These are phyloP conservation scores for Setophaga petechia DNA, from an alignment of 2,113 vertebrate species.

Conservation along the genomic window DNA sequence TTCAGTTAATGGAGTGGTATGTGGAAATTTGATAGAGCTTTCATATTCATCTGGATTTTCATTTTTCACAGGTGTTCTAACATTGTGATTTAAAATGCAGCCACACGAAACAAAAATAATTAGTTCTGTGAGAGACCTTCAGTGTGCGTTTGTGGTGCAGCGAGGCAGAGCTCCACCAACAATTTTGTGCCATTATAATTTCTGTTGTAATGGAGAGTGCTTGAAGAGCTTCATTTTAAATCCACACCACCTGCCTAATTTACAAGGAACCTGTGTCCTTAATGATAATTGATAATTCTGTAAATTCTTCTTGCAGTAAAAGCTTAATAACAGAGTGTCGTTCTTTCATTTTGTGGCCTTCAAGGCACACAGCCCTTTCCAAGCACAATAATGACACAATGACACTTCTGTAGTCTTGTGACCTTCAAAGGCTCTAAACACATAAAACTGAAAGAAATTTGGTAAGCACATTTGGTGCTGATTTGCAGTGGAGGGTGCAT, in stretches of 20 bases:
- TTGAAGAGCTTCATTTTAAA: background rate
- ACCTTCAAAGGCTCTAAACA: background rate
- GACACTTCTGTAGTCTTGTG: background rate
- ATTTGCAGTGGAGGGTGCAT: background rate
- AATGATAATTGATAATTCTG: background rate
- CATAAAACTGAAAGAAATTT: background rate
- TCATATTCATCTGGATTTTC: background rate
- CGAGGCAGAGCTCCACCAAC: background rate
- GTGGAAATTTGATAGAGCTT: constrained; percentile 62
- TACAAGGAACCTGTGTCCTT: background rate
- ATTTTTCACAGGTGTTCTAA: constrained; percentile 18
- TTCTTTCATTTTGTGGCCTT: background rate
- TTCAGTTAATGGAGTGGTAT: constrained; percentile 97
- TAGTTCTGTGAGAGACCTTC: background rate
- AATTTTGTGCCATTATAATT: background rate
- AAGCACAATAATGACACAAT: background rate
- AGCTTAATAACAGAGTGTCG: background rate
- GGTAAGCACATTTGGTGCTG: background rate
- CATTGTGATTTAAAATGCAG: background rate
- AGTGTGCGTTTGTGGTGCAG: background rate
- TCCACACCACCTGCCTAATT: background rate
- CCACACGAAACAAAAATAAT: background rate
- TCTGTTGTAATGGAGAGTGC: background rate
- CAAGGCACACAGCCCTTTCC: background rate
- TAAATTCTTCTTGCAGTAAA: background rate